Base-by-base conservation (phyloP, 2,888 invertebrate genomes). In the Campoplex capitator region DNA sequence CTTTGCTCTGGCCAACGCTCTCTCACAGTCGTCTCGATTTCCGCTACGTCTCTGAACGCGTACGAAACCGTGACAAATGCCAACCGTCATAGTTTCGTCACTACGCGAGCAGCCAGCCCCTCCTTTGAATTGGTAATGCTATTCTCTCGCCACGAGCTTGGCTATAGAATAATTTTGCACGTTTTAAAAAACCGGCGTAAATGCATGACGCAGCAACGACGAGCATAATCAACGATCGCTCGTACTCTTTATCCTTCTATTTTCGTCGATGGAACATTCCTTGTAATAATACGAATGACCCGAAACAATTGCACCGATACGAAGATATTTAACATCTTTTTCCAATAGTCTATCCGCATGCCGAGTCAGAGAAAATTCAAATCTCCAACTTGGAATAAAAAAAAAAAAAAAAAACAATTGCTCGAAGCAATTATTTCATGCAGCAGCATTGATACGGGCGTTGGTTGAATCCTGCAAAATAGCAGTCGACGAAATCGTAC, bases 111-210 rank as follows among this genome's bases (percentile, higher is more conserved):
- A 42, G 48, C 51, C 51, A 71, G 71, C 7, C 77, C 77, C 85
- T 88, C 85, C 83, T 89, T 89, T 89, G 89, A 89, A 89, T 89
- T 89, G 89, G 86, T 89, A 89, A 89, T 89, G 84, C 45, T 65
- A 23, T 70, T 56, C 62, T 58, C 58, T 62, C 56, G 71, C 73
- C 81, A 74, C 76, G 78, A 80, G 80, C 70, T 82, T 76, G 67
- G 13, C 83, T 68, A 23, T 23, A 82, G 87, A 87, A 87, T 87
- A 84, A 87, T 84, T 87, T 87, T 77, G 79, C 81, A 65, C 45
- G 65, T 70, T 81, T 74, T n/a, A 68, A 76, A 67, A 48, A 45
- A 67, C 13, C 45, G 51, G 9, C 18, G 83, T 45, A 77, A 84
- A 81, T 73, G 67, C 73, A 85, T 82, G 81, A 73, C 67, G 35